A percentile compares a stretch with the other conserved stretches of the same genome.
phyloP scores from a whole-genome alignment of 1,140 invertebrate genomes.

The Euglossa dilemma region DNA sequence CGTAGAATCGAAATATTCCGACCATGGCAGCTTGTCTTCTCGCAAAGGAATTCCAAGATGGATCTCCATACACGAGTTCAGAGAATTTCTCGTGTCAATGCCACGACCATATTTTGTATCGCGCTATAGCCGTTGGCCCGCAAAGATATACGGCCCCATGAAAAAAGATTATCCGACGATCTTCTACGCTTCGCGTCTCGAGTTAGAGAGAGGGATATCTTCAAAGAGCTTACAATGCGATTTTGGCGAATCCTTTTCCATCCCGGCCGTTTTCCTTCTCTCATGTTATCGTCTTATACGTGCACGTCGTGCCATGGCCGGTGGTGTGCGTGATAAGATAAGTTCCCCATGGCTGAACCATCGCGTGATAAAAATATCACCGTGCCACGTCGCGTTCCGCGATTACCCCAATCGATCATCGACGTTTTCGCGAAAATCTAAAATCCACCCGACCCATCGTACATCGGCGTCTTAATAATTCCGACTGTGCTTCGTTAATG shows the following conservation, averaged over 20 bases:
- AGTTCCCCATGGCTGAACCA: background rate
- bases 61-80: background rate
- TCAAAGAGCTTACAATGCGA: slow-evolving; percentile 52
- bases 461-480: no score
- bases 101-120: background rate
- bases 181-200: slow-evolving; percentile 24
- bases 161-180: slow-evolving; percentile 44
- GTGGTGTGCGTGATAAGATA: slow-evolving; percentile 16
- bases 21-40: background rate
- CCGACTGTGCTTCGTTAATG: background rate
- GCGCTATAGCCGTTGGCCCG: background rate
- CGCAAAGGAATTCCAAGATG: background rate
- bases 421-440: background rate
- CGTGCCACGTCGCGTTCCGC: no score
- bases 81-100: background rate
- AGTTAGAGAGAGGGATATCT: slow-evolving; percentile 30
- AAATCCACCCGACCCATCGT: background rate
- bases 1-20: no score
- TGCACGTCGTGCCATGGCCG: slow-evolving; percentile 2
- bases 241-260: slow-evolving; percentile 42
- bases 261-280: slow-evolving; percentile 13
- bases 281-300: slow-evolving; percentile 36
- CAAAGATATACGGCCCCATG: slow-evolving; percentile 26
- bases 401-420: background rate
- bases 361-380: background rate